These are phyloP conservation scores for Phyllopteryx taeniolatus DNA, from an alignment of 2,113 vertebrate genomes.

Conservation along the genomic window DNA sequence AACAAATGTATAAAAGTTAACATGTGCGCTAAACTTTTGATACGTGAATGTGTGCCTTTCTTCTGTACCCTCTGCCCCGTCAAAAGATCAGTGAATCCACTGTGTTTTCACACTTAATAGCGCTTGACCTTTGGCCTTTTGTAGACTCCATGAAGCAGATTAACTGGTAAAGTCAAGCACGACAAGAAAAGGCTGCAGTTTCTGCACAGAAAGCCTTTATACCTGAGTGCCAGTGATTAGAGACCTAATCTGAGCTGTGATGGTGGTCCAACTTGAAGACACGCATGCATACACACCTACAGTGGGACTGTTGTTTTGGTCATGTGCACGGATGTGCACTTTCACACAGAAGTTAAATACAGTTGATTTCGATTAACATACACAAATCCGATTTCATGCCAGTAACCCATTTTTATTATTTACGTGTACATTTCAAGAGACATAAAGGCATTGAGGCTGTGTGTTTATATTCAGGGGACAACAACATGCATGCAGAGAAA, in stretches of 20 bases:
- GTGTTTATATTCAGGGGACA: not conserved
- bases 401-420: too few species aligned
- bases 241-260: constrained; percentile 57
- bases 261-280: constrained; percentile 52
- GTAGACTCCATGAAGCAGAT: constrained; percentile 57
- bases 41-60: constrained; percentile 61
- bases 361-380: not conserved
- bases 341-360: not conserved
- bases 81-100: constrained; percentile 51
- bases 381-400: not conserved
- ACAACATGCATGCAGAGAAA: not conserved
- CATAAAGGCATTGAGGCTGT: not conserved
- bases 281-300: constrained; percentile 12
- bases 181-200: constrained; percentile 45
- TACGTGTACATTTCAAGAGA: not conserved
- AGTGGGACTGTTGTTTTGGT: constrained; percentile 5
- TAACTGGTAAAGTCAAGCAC: constrained; percentile 48
- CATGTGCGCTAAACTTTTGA: constrained; percentile 45
- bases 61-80: constrained; percentile 29
- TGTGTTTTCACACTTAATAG: constrained; percentile 63
- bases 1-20: constrained; percentile 45
- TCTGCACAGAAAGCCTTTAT: constrained; percentile 65
- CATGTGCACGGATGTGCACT: not conserved
- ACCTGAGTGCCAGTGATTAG: constrained; percentile 58
- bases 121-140: constrained; percentile 45